phyloP scores from a whole-genome alignment of 35 echinoderm and acorn worm species.

The Apostichopus californicus region DNA sequence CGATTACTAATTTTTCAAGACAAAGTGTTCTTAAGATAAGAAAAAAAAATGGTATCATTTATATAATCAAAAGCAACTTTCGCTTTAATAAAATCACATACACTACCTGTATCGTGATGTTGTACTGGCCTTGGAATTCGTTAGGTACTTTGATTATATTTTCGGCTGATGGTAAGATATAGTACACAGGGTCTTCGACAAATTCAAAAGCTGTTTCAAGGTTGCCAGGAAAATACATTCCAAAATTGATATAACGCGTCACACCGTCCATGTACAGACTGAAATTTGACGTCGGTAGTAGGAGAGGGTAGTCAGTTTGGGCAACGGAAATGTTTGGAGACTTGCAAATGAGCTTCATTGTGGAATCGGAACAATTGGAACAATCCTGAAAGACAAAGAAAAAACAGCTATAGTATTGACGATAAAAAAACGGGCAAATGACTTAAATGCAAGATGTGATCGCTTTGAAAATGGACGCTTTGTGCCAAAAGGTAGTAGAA shows the following conservation, averaged over 20 bases:
- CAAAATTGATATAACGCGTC: neutral
- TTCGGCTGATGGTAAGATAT: neutral
- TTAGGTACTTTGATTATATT: neutral
- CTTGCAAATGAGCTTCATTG: neutral
- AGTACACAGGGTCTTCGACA: conserved; percentile 5
- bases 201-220: neutral
- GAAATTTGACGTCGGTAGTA: neutral
- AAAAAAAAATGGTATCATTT: no score
- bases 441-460: no score
- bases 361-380: neutral
- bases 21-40: no score
- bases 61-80: no score
- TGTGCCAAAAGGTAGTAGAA: no score
- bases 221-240: neutral
- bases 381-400: neutral
- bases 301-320: neutral
- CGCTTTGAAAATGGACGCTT: no score
- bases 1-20: no score
- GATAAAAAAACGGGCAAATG: no score
- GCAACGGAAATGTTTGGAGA: neutral
- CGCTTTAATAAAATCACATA: no score
- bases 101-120: neutral
- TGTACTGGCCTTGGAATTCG: neutral
- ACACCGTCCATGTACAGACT: conserved; percentile 22
- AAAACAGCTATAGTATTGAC: neutral